phyloP scores from a whole-genome alignment of 2,888 invertebrate species.

The Tethea ocularis region DNA sequence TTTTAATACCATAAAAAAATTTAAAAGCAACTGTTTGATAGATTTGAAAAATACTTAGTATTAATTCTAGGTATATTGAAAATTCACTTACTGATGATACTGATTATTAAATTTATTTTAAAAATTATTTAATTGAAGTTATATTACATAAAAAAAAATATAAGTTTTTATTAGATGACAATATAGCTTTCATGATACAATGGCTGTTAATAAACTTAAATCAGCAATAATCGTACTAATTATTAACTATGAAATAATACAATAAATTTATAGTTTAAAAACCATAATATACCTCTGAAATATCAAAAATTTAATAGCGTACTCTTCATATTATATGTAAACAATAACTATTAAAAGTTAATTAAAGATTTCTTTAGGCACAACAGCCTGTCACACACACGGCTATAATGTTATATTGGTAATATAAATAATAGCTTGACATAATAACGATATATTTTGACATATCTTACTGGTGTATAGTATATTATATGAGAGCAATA shows the following conservation, averaged over 20 bases:
- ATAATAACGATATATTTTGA: too few relatives aligned
- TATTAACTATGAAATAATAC: conserved; percentile 1
- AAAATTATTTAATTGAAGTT: background rate
- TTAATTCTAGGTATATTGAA: background rate
- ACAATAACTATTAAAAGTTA: background rate
- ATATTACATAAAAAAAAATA: background rate
- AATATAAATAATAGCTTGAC: too few relatives aligned
- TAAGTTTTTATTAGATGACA: background rate
- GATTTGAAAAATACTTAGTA: background rate
- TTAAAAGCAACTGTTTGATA: background rate
- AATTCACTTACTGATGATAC: background rate
- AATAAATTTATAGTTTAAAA: conserved; percentile 1
- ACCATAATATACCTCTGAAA: conserved; percentile 12
- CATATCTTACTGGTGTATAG: too few relatives aligned
- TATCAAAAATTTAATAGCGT: conserved; percentile 33
- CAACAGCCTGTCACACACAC: too few relatives aligned
- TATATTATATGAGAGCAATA: too few relatives aligned
- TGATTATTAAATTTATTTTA: background rate
- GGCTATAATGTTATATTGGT: too few relatives aligned
- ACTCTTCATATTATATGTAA: too few relatives aligned
- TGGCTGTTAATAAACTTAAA: background rate
- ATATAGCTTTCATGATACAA: background rate
- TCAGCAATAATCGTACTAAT: background rate
- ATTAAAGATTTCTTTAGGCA: background rate
- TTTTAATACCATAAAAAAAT: background rate